Evolutionary conservation across 2,797 vertebrate species (phyloP).

Genomic region (Rhabdomys pumilio): DNA sequence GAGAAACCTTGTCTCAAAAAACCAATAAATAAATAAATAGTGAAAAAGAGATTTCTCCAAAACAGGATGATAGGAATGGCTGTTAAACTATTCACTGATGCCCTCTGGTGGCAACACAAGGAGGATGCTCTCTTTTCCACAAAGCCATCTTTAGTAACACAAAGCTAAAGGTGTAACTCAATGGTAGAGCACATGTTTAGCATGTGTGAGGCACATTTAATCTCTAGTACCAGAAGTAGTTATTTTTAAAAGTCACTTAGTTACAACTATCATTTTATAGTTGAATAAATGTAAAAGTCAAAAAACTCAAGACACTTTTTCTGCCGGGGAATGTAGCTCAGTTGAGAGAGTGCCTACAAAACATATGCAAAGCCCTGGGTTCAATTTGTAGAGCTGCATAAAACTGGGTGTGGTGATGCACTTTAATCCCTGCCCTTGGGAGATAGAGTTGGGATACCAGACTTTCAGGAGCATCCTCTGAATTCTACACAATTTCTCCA

Average conservation of each 20-base stretch:
- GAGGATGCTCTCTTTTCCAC: neutral
- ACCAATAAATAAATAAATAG: too few relatives aligned
- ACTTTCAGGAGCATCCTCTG: neutral
- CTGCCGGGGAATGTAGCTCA: neutral
- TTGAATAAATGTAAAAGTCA: neutral
- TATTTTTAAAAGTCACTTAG: neutral
- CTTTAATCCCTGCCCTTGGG: neutral
- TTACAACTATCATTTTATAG: neutral
- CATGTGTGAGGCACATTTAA: neutral
- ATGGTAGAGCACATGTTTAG: neutral
- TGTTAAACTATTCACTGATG: neutral
- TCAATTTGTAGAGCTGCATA: neutral
- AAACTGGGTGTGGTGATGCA: neutral
- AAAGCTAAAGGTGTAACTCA: neutral
- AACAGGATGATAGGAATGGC: neutral
- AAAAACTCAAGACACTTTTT: neutral
- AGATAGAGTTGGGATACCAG: neutral
- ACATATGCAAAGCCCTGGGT: neutral
- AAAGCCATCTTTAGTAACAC: neutral
- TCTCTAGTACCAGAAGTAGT: neutral
- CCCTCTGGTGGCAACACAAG: constrained; percentile 28
- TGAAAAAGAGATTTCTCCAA: neutral
- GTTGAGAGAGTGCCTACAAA: neutral
- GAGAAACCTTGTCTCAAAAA: too few relatives aligned
- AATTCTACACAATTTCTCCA: neutral